phyloP scores from a whole-genome alignment of 2,888 invertebrate genomes.

The Agrypnus murinus region DNA sequence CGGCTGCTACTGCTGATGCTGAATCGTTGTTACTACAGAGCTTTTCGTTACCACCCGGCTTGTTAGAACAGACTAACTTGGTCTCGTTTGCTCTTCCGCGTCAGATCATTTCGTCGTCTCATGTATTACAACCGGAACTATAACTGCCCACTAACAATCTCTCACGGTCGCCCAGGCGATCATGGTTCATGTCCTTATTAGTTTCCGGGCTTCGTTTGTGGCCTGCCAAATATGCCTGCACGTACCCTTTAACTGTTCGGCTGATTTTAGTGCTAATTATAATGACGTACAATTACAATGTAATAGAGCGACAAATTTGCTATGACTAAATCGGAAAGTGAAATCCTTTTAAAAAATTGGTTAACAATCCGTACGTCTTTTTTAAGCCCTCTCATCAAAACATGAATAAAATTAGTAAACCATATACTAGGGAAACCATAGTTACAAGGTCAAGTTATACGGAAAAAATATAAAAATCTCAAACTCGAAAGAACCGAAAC shows the following conservation, averaged over 20 bases:
- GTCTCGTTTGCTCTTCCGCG: conserved; percentile 20
- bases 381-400: too few relatives aligned
- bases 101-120: conserved; percentile 11
- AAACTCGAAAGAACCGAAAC: too few relatives aligned
- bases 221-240: conserved; percentile 15
- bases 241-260: neutral
- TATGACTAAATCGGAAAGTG: too few relatives aligned
- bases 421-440: too few relatives aligned
- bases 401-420: too few relatives aligned
- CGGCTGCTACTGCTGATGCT: too few relatives aligned
- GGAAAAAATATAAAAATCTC: too few relatives aligned
- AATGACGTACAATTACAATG: neutral
- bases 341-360: too few relatives aligned
- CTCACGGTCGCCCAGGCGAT: conserved; percentile 28
- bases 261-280: conserved; percentile 7
- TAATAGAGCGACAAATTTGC: neutral
- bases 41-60: conserved; percentile 11
- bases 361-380: too few relatives aligned
- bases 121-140: conserved; percentile 25
- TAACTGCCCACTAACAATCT: conserved; percentile 35
- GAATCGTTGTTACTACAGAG: conserved; percentile 30
- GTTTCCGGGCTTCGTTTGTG: conserved; percentile 21
- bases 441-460: too few relatives aligned
- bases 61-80: conserved; percentile 7
- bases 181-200: conserved; percentile 35